These are phyloP conservation scores for Drosophila quadrilineata DNA, from an alignment of 1,140 invertebrate species.

Conservation along the genomic window DNA sequence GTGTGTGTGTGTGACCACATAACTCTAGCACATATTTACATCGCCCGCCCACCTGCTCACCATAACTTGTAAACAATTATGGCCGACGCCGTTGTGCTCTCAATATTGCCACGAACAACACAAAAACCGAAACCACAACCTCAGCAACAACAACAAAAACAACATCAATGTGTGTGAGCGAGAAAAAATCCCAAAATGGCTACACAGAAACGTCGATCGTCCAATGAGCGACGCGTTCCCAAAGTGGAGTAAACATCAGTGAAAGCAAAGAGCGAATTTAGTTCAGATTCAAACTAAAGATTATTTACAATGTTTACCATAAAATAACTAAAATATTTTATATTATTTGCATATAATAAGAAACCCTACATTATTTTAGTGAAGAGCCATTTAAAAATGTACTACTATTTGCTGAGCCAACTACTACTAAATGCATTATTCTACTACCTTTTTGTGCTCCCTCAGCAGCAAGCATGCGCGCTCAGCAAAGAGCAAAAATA, in stretches of 20 bases:
- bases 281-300: too few relatives aligned
- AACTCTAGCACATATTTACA: conserved; percentile 45
- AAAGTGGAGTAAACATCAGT: conserved; percentile 5
- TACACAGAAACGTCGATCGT: conserved; percentile 64
- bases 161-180: conserved; percentile 31
- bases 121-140: conserved; percentile 33
- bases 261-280: too few relatives aligned
- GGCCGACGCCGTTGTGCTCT: conserved; percentile 66
- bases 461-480: conserved; percentile 61
- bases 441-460: conserved; percentile 41
- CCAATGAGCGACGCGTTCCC: conserved; percentile 56
- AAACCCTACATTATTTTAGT: too few relatives aligned
- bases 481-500: conserved; percentile 53
- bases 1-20: conserved; percentile 44
- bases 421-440: conserved; percentile 58
- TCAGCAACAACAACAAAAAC: conserved; percentile 35
- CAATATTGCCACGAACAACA: conserved; percentile 44
- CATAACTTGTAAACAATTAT: conserved; percentile 71
- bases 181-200: conserved; percentile 70
- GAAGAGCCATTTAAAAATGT: background rate
- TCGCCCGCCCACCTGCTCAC: conserved; percentile 59
- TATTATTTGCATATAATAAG: background rate
- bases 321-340: too few relatives aligned
- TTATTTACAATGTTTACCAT: too few relatives aligned
- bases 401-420: conserved; percentile 6